A percentile compares a stretch with the other conserved stretches of the same genome.
Conservation (phyloP, 2,113 vertebrate species). For the Oryzias curvinotus region DNA sequence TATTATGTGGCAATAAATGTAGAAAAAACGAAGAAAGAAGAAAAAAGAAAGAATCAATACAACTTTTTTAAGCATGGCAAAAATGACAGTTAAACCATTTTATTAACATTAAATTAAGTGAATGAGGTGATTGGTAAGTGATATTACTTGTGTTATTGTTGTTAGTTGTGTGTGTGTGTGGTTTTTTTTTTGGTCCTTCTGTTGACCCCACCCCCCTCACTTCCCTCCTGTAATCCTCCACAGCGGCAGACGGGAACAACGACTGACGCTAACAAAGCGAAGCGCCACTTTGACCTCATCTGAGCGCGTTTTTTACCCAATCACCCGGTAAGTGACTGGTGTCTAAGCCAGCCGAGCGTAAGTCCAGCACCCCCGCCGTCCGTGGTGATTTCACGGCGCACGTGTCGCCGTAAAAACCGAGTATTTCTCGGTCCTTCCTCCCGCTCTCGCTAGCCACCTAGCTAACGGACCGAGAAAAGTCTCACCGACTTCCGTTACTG, state of each 20-base stretch:
- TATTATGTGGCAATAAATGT: neutral
- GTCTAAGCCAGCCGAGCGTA: fast-evolving
- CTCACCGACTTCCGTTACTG: conserved; percentile 61
- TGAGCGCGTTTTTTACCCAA: conserved; percentile 35
- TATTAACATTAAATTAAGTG: too few species aligned
- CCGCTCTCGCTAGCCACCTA: conserved; percentile 32
- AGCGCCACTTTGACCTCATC: conserved; percentile 44
- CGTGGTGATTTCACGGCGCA: neutral
- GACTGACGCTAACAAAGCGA: conserved; percentile 66
- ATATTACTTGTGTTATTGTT: neutral
- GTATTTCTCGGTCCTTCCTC: conserved; percentile 32
- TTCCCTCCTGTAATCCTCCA: conserved; percentile 64
- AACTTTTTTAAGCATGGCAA: neutral
- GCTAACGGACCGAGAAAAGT: conserved; percentile 45
- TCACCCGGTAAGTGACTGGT: conserved; percentile 39
- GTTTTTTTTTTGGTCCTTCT: neutral
- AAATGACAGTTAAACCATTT: neutral
- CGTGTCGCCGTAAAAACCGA: neutral
- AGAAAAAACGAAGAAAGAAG: neutral
- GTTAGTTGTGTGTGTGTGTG: neutral
- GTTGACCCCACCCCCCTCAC: conserved; percentile 48
- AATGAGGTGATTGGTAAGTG: too few species aligned
- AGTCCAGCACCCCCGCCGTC: too few species aligned
- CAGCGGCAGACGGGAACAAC: conserved; percentile 40
- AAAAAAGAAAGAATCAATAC: too few species aligned